Evolutionary conservation across 2,797 vertebrate genomes (phyloP).

Genomic region (Mallotus villosus): DNA sequence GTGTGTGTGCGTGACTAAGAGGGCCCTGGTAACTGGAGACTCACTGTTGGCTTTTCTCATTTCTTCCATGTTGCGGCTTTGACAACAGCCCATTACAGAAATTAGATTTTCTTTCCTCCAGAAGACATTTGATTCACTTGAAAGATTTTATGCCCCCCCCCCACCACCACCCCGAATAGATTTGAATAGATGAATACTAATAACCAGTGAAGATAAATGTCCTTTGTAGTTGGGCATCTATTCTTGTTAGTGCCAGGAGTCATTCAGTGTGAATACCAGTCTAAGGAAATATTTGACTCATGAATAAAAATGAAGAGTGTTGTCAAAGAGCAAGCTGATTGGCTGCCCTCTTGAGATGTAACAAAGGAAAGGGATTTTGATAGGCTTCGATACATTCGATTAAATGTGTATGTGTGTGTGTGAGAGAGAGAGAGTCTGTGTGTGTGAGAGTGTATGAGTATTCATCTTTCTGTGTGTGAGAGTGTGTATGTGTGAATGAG

Average conservation of each 20-base stretch:
- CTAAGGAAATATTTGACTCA: constrained; percentile 67
- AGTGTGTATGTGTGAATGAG: not conserved
- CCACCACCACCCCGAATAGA: constrained; percentile 56
- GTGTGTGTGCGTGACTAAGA: constrained; percentile 4
- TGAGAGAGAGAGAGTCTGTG: constrained; percentile 35
- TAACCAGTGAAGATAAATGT: constrained; percentile 58
- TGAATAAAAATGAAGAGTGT: constrained; percentile 64
- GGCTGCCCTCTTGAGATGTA: constrained; percentile 51
- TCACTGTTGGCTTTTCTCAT: constrained; percentile 49
- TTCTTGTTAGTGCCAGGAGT: constrained; percentile 43
- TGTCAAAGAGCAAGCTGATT: constrained; percentile 56
- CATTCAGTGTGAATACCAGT: constrained; percentile 63
- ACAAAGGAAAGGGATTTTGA: constrained; percentile 10
- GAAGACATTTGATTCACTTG: constrained; percentile 65
- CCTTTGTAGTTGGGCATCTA: constrained; percentile 46
- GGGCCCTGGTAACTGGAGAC: constrained; percentile 17
- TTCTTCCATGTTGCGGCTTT: constrained; percentile 33
- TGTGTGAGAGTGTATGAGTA: constrained; percentile 76
- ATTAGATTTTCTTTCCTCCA: constrained; percentile 46
- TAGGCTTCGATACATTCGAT: not conserved
- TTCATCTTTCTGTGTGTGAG: not conserved
- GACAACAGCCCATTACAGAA: constrained; percentile 38
- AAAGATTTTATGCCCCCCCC: constrained; percentile 57
- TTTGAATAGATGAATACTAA: constrained; percentile 74
- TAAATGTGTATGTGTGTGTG: constrained; percentile 29